Evolutionary conservation across 2,888 invertebrate species (phyloP).

Genomic region (Loripinus fragilis): DNA sequence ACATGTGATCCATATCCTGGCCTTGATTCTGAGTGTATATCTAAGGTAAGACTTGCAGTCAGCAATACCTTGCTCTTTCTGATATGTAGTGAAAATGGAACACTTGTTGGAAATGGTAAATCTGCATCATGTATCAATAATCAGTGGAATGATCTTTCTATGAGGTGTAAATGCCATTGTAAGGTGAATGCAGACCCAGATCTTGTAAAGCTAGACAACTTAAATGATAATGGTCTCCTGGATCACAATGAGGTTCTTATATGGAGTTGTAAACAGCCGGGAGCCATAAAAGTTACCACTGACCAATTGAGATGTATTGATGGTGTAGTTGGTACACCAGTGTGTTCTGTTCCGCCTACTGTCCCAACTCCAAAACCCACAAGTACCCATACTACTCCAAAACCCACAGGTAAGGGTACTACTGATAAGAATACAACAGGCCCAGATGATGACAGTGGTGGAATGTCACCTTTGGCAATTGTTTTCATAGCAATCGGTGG

Average conservation of each 20-base stretch:
- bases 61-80: background rate
- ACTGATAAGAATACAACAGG: background rate
- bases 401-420: background rate
- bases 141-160: background rate
- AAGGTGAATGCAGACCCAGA: constrained; percentile 6
- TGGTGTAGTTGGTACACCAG: constrained; percentile 18
- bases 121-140: background rate
- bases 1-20: background rate
- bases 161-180: constrained; percentile 2
- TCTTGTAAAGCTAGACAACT: background rate
- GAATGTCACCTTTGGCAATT: background rate
- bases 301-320: constrained; percentile 13
- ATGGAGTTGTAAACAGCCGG: constrained; percentile 33
- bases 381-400: background rate
- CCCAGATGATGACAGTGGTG: background rate
- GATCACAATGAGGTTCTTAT: constrained; percentile 13
- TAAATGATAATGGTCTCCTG: constrained; percentile 16
- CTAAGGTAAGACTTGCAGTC: background rate
- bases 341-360: background rate
- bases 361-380: background rate
- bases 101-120: background rate
- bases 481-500: background rate
- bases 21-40: background rate
- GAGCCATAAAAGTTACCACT: background rate
- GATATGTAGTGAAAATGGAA: background rate